Evolutionary conservation across 2,113 vertebrate genomes (phyloP).

Genomic region (Cavia porcellus): DNA sequence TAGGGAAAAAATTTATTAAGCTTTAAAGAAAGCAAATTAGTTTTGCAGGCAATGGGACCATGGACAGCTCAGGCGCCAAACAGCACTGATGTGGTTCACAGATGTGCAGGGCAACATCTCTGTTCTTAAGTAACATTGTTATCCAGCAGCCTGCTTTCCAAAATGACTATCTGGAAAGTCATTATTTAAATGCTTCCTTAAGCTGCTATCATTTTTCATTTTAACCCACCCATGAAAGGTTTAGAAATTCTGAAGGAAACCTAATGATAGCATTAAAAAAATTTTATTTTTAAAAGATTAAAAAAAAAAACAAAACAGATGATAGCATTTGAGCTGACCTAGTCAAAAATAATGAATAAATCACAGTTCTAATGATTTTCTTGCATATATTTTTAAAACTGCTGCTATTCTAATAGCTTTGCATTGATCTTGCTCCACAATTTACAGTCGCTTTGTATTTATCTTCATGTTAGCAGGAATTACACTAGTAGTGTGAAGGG

Average conservation of each 20-base stretch:
- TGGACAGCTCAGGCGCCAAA: background rate
- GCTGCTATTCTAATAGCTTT: background rate
- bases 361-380: background rate
- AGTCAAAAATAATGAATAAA: background rate
- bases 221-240: background rate
- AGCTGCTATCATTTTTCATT: background rate
- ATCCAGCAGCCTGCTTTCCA: background rate
- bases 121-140: background rate
- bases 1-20: background rate
- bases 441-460: background rate
- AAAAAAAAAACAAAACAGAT: background rate
- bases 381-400: background rate
- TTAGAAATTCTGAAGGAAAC: background rate
- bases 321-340: background rate
- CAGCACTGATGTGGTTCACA: background rate
- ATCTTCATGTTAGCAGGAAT: background rate
- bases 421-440: background rate
- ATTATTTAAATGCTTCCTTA: background rate
- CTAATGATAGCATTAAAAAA: background rate
- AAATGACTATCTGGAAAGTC: background rate
- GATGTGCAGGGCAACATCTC: background rate
- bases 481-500: background rate
- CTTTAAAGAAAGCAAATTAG: background rate
- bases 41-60: background rate
- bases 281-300: too few relatives aligned